A percentile compares a stretch with the other conserved stretches of the same genome.
Conservation (phyloP, 2,888 invertebrate genomes). For the Aporophyla lueneburgensis region DNA sequence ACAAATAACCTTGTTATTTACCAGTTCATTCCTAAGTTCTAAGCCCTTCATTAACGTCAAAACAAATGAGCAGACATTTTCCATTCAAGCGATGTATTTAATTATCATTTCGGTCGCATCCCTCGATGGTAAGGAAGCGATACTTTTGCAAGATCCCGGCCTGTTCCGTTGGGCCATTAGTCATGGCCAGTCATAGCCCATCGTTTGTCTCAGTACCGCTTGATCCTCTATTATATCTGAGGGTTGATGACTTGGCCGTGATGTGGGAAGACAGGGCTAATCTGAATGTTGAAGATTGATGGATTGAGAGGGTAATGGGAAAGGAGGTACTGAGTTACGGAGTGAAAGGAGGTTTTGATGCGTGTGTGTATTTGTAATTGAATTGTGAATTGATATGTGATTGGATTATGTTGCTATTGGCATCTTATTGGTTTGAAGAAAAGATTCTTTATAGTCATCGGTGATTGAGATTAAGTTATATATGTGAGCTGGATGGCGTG, state of each 20-base stretch:
- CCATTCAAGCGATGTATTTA: constrained; percentile 45
- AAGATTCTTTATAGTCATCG: neutral
- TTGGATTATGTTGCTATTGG: neutral
- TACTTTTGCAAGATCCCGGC: constrained; percentile 56
- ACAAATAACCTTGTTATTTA: constrained; percentile 9
- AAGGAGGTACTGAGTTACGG: constrained; percentile 10
- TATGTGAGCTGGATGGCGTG: neutral
- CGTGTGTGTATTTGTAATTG: constrained; percentile 41
- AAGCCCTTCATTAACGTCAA: constrained; percentile 18
- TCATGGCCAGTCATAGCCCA: constrained; percentile 55
- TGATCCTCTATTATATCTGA: constrained; percentile 60
- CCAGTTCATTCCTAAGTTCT: neutral
- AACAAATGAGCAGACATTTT: constrained; percentile 37
- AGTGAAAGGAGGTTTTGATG: constrained; percentile 44
- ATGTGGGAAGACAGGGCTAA: constrained; percentile 62
- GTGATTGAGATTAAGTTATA: neutral
- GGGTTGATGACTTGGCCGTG: constrained; percentile 66
- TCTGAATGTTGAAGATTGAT: constrained; percentile 61
- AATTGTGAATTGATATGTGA: constrained; percentile 38
- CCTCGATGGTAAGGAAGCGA: constrained; percentile 44
- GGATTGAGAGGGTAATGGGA: constrained; percentile 37
- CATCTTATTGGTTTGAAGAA: neutral
- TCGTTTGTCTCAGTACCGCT: constrained; percentile 64
- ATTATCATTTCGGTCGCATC: constrained; percentile 48
- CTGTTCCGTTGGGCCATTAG: constrained; percentile 52